Base-by-base conservation (phyloP, 2,797 vertebrate genomes). In the Craterocephalus amniculus region DNA sequence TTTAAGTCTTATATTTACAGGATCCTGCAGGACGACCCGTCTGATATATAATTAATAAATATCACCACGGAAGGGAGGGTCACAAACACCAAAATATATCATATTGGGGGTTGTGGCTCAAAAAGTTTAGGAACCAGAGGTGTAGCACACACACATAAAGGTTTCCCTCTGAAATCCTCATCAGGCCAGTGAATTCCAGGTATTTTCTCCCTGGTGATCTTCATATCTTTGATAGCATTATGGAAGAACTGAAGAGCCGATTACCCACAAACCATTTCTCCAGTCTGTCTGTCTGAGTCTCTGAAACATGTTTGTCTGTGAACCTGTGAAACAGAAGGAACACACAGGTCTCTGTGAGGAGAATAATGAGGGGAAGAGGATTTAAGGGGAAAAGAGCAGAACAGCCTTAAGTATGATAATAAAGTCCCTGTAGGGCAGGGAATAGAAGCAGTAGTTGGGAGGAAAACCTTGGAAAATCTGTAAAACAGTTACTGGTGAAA, bases 181-280 rank as follows among this genome's bases (percentile, higher is more conserved):
- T 76, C 78, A 74, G 70, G 58, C 49, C 68, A 60, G 45, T 18
- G 7, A 78, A 64, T 55, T 70, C 57, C 62, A 80, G 61, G 76
- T 55, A 86, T 79, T 40, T 55, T 67, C 63, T 81, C 75, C 67
- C 22, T 3, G 57, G 12, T 74, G 68, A 83, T 82, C 35, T 54
- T 51, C 72, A 72, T 70, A 64, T 78, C 68, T 69, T 67, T 83
- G 81, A 87, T 76, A 72, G 78, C 31, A 83, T 82, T 54, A 74
- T 5, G 56, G 67, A 57, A 49, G 43, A 43, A 58, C 18, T 69
- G 74, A 83, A 60, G 11, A 75, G 59, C 59, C 11, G 10, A 49
- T 24, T 48, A 12, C 57, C 51, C 60, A 67, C 52, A 55, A 63
- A 45, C 61, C 40, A 32, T 40, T 58, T 74, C 43, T 67, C n/a